A percentile compares a stretch with the other conserved stretches of the same genome.
phyloP scores from a whole-genome alignment of 2,888 invertebrate genomes.

The Matsumyia berberina region DNA sequence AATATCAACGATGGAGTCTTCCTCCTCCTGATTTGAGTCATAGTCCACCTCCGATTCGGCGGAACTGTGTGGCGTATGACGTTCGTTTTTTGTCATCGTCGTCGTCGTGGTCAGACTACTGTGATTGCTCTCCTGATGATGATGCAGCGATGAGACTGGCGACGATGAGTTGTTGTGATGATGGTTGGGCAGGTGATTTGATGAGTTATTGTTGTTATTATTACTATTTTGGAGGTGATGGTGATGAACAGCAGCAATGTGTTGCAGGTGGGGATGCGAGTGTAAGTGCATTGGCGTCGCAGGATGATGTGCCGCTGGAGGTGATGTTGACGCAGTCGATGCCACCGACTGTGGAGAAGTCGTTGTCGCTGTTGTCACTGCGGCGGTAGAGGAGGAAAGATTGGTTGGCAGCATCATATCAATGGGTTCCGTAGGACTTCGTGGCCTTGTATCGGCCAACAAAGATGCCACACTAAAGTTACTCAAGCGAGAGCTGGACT shows the following conservation, averaged over 20 bases:
- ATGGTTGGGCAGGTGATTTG: constrained; percentile 83
- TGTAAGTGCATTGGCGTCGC: constrained; percentile 59
- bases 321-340: constrained; percentile 81
- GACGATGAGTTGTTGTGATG: constrained; percentile 68
- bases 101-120: constrained; percentile 76
- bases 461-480: constrained; percentile 94
- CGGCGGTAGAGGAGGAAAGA: constrained; percentile 78
- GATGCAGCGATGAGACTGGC: constrained; percentile 73
- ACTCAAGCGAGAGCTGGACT: constrained; percentile 88
- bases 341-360: constrained; percentile 82
- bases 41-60: constrained; percentile 84
- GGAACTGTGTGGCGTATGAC: constrained; percentile 84
- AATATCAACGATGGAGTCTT: constrained; percentile 91
- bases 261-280: constrained; percentile 68
- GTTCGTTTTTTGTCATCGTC: constrained; percentile 82
- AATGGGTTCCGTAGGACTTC: constrained; percentile 82
- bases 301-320: constrained; percentile 79
- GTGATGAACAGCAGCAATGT: constrained; percentile 71
- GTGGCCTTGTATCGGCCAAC: constrained; percentile 90
- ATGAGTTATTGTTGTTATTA: constrained; percentile 84
- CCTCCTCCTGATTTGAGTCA: constrained; percentile 83
- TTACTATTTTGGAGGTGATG: constrained; percentile 77
- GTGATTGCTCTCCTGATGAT: constrained; percentile 78
- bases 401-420: constrained; percentile 78
- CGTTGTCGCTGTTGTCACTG: constrained; percentile 78